Percentiles rank a stretch among this genome's conserved stretches.
These are phyloP conservation scores for Rhyacophila evoluta DNA, from an alignment of 2,888 invertebrate species.

Conservation along the genomic window DNA sequence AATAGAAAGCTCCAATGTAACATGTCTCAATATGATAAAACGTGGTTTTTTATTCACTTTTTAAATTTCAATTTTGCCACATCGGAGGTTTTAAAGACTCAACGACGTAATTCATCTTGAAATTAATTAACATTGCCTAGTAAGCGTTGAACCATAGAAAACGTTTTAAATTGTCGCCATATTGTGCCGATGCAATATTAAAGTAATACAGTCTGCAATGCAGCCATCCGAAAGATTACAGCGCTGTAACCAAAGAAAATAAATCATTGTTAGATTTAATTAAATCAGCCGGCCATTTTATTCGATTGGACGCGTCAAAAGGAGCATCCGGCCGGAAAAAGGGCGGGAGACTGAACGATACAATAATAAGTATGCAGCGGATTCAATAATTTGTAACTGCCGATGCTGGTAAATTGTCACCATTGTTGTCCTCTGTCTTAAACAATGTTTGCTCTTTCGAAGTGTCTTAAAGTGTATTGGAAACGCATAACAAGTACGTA, in stretches of 20 bases:
- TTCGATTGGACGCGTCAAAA: conserved; percentile 50
- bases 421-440: background rate
- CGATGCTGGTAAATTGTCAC: background rate
- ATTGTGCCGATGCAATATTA: conserved; percentile 1
- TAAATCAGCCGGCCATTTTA: conserved; percentile 51
- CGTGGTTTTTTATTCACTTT: too few species aligned
- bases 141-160: too few species aligned
- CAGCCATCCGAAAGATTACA: conserved; percentile 9
- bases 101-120: too few species aligned
- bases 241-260: conserved; percentile 41
- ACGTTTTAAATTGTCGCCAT: conserved; percentile 16
- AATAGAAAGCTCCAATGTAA: too few species aligned
- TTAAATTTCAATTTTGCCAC: too few species aligned
- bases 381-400: background rate
- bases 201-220: background rate
- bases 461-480: background rate
- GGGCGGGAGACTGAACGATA: conserved; percentile 13
- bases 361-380: background rate
- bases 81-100: too few species aligned
- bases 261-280: conserved; percentile 54
- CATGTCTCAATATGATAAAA: too few species aligned
- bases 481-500: background rate
- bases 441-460: background rate
- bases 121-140: too few species aligned
- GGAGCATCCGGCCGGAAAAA: conserved; percentile 43